These are phyloP conservation scores for Chaetophractus vellerosus DNA, from an alignment of 2,797 vertebrate species.

Conservation along the genomic window DNA sequence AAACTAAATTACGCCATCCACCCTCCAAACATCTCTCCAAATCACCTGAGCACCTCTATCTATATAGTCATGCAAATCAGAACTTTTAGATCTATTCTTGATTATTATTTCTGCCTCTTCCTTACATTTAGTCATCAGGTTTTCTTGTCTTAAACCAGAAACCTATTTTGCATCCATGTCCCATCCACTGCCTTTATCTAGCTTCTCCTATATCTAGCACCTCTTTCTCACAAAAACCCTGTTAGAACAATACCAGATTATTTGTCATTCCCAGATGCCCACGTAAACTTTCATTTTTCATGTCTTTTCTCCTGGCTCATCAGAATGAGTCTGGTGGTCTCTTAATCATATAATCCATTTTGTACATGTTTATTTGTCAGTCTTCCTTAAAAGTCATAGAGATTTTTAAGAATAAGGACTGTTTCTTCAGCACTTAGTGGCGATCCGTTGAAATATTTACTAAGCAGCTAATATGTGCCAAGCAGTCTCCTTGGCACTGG, in stretches of 20 bases:
- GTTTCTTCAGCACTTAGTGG: background rate
- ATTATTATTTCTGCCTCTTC: background rate
- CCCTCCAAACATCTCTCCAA: background rate
- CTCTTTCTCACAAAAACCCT: background rate
- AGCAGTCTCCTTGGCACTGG: background rate
- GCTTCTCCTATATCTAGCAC: background rate
- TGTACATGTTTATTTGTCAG: background rate
- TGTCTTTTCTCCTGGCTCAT: background rate
- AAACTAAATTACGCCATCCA: background rate
- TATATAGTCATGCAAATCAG: background rate
- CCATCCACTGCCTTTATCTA: background rate
- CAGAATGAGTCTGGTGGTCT: background rate
- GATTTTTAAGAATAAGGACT: background rate
- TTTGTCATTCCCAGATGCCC: background rate
- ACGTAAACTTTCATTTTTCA: background rate
- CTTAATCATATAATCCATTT: background rate
- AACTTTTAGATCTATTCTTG: background rate
- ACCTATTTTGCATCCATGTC: background rate
- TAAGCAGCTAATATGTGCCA: background rate
- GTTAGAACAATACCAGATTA: background rate
- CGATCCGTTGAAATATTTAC: background rate
- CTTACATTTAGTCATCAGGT: background rate
- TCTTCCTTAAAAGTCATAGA: background rate
- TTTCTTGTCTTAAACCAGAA: background rate
- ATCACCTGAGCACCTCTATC: rapidly evolving